Evolutionary conservation across 1,140 invertebrate species (phyloP), one percentile per base, ranked within the genome.

Genomic region (Protaetia brevitarsis): DNA sequence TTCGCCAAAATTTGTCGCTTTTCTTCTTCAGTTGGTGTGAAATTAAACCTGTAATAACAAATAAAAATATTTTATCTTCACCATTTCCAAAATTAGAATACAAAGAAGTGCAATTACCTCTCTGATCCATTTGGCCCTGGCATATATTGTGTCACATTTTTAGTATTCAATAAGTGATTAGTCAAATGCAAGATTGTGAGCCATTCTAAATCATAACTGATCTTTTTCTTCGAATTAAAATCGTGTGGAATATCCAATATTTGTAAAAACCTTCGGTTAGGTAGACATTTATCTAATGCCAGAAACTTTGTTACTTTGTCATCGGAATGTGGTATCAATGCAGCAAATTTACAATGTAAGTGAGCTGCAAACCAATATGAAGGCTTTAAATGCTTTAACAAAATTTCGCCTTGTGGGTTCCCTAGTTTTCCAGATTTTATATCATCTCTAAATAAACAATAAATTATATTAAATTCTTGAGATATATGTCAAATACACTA

Each of bases 361-460:
- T 99, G 97, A 45, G 95, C 97, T 56, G 97, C 82, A 82, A 99
- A 99, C 96, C 96, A 99, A 80, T 94, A 96, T 0, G 82, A 80
- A 13, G 97, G 97, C 77, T 93, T 86, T 37, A 99, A 75, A 31
- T 83, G 74, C 57, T 88, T 77, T 1, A 99, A 78, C 10, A 99
- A 77, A 70, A 95, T 90, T 79, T 89, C 87, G 31, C 87, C 85
- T 27, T 94, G 90, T 34, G 87, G 85, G 82, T 91, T 97, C 4
- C 97, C 97, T 4, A 99, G 80, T 61, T 83, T 80, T 73, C 92
- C 87, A 2, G 81, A 81, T 65, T 92, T 85, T 71, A 99, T 89
- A 72, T 99, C 96, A 36, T 89, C 82, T 69, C 87, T 89, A 74
- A 68, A 85, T n/a, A 83, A 58, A n/a, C 16, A 59, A 30, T 21